Base-by-base conservation (phyloP, 1,140 invertebrate genomes). In the Drosophila rhopaloa region DNA sequence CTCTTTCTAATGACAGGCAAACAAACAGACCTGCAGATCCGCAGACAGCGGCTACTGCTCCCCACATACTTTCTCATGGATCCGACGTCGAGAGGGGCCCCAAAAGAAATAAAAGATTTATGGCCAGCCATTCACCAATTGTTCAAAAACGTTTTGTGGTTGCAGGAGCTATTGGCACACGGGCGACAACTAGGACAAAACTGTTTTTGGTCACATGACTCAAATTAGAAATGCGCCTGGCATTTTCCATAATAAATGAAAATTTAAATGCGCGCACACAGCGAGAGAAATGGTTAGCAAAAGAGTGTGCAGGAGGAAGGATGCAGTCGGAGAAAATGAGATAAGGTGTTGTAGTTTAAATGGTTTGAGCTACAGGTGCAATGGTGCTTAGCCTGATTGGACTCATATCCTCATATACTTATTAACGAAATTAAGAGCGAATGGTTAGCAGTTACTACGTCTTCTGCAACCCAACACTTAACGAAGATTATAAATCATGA, bases 101-200 rank as follows among this genome's bases (percentile, higher is more conserved):
- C 19, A 61, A 55, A 53, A 70, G 82, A 59, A 78, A 88, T 82
- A 72, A 79, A 79, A 86, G 82, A 86, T 86, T 86, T 86, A 86
- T 86, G 76, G 84, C 66, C 63, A 76, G 70, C 71, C 83, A 86
- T 86, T 86, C 82, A 86, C 82, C 82, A 86, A 86, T 86, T 86
- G 83, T 86, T 84, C 68, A 75, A 72, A 74, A 75, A 71, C 68
- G 68, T 72, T 72, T 72, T 72, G 67, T 48, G 51, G 67, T 5
- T 71, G 65, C 67, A 71, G 67, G 53, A 72, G 68, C 66, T 71
- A 71, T 75, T 59, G 71, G 76, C 79, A 54, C 72, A 54, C 72
- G 86, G 79, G 83, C 82, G 82, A 86, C 83, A 86, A 86, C 83
- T 86, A 88, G 82, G 82, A 88, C 83, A 86, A 86, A 86, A 88